Base-by-base conservation (phyloP, 1,140 invertebrate species). In the Heliconius eleuchia region DNA sequence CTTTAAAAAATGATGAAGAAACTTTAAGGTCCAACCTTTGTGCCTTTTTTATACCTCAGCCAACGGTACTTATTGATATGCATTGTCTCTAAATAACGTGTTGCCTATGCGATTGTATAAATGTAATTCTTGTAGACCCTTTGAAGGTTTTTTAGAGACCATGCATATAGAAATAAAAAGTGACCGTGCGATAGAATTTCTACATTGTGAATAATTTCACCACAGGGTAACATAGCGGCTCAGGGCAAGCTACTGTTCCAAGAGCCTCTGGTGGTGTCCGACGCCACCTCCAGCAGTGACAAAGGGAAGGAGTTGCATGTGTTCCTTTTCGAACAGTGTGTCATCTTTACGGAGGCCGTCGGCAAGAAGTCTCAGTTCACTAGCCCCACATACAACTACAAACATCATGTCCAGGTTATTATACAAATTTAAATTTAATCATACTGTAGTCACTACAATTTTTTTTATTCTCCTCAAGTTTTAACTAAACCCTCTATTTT, bases 311-410 rank as follows among this genome's bases (percentile, higher is more conserved):
- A 99, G 86, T 95, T 99, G 84, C 98, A 99, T 92, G 98, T 99
- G 39, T 99, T 99, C 95, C 96, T 99, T 7, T 99, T 99, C 93
- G 99, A 99, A 92, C 99, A 99, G 95, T 99, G 97, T 87, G 98
- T 99, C 81, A 99, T 99, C 85, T 99, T 99, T 91, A 99, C 98
- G 85, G 99, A 99, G 91, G 97, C 98, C 84, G 97, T 99, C 66
- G 98, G 98, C 83, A 97, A 98, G 89, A 99, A 99, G 93, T 98
- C 97, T 37, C 98, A 99, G 93, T 99, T 98, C 91, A 97, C 98
- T 78, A 99, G 97, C 95, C 99, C 98, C 83, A 98, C 97, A 60
- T 99, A 99, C 94, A 97, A 98, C 86, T 99, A 99, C 95, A 99
- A 99, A 95, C 98, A 98, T 92, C 98, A 99, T 91, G 97, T 99